These are phyloP conservation scores for Bedellia somnulentella DNA, from an alignment of 2,888 invertebrate species.

Conservation along the genomic window DNA sequence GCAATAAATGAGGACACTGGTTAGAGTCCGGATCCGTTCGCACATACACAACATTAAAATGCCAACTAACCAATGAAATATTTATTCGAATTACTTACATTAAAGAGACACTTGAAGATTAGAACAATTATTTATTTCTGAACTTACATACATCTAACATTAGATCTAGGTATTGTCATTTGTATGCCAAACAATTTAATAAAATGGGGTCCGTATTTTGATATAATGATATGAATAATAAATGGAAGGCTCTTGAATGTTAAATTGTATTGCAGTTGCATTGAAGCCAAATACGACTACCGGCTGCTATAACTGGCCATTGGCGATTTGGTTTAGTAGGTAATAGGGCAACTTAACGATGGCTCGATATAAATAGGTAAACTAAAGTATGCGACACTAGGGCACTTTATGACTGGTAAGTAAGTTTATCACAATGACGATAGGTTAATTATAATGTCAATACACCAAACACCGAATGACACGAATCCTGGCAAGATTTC, in stretches of 20 bases:
- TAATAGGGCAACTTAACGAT: no score
- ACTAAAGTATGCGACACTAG: no score
- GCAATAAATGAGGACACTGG: no score
- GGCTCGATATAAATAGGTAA: no score
- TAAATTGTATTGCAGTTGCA: no score
- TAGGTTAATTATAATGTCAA: constrained; percentile 28
- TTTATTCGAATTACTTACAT: constrained; percentile 51
- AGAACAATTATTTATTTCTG: constrained; percentile 49
- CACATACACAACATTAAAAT: neutral
- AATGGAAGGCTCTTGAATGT: no score
- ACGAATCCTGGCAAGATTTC: constrained; percentile 43
- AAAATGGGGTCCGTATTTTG: constrained; percentile 43
- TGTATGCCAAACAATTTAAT: constrained; percentile 49
- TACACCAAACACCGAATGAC: constrained; percentile 43
- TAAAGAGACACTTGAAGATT: constrained; percentile 56
- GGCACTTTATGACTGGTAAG: constrained; percentile 33
- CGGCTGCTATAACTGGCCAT: no score
- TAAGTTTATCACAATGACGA: constrained; percentile 49
- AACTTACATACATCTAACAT: constrained; percentile 56
- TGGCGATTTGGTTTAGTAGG: no score
- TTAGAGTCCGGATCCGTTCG: no score
- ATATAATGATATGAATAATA: no score
- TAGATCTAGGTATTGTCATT: constrained; percentile 64
- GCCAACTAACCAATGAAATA: constrained; percentile 4
- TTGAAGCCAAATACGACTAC: no score